phyloP scores from a whole-genome alignment of 2,113 vertebrate species.

The Suncus etruscus region DNA sequence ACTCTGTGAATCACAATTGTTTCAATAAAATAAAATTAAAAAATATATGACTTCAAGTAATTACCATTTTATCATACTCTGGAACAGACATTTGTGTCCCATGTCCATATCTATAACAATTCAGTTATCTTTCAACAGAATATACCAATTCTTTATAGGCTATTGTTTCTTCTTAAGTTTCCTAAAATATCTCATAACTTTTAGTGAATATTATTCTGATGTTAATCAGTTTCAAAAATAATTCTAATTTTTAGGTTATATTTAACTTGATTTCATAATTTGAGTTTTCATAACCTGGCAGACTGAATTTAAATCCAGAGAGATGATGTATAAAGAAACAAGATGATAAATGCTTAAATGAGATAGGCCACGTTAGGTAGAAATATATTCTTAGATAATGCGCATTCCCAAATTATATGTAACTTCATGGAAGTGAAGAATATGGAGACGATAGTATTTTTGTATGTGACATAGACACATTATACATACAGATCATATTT shows the following conservation, averaged over 20 bases:
- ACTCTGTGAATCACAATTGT: too few species aligned
- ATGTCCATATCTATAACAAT: not conserved
- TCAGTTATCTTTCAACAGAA: not conserved
- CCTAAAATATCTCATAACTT: not conserved
- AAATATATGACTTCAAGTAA: not conserved
- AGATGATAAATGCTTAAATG: too few species aligned
- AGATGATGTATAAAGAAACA: too few species aligned
- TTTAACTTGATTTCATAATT: not conserved
- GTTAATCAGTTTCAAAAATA: not conserved
- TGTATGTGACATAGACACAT: too few species aligned
- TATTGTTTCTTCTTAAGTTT: not conserved
- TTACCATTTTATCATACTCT: not conserved
- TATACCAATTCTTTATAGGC: not conserved
- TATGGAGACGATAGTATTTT: too few species aligned
- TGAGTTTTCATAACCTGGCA: not conserved
- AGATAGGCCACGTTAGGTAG: accelerated
- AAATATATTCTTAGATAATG: not conserved
- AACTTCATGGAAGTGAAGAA: not conserved
- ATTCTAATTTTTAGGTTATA: not conserved
- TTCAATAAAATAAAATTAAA: too few species aligned
- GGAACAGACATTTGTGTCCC: not conserved
- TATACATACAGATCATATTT: too few species aligned
- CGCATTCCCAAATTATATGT: not conserved
- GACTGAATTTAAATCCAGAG: too few species aligned
- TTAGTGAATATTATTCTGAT: not conserved